Base-by-base conservation (phyloP, 2,113 vertebrate species). In the Saimiri boliviensis region DNA sequence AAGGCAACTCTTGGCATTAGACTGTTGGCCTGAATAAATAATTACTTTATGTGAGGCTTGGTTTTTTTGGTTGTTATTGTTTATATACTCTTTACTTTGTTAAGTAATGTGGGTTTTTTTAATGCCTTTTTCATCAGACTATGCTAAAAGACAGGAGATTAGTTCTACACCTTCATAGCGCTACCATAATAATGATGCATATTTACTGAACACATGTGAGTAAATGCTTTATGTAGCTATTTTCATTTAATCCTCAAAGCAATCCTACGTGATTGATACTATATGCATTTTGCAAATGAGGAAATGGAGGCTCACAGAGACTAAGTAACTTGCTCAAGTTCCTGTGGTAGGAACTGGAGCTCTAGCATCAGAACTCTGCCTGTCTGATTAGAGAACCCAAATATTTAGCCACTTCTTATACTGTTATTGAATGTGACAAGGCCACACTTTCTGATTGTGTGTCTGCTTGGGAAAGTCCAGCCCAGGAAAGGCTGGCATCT, bases 341-440 rank as follows among this genome's bases (percentile, higher is more conserved):
- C 11, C 20, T 20, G 19, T 9, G 25, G 10, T 42, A 82, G 45
- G 89, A 74, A 42, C 37, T 21, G 40, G 40, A 2, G 3, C 35
- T 79, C 23, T 3, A 20, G 74, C 27, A 10, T 10, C 3, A 10
- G 12, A 81, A 71, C 11, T 83, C 58, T 17, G 49, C 1, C 23
- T 5, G 2, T 68, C 10, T n/a, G 82, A 49, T 37, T 25, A 70
- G 17, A 37, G 14, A 71, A 19, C 8, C 19, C 47, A 3, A 0
- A 19, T 2, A 6, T 37, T 54, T 25, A 25, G 37, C 10, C 14
- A 45, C 70, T 68, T 52, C 0, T 0, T 42, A 35, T 6, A 12
- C 16, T 68, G 40, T 68, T 6, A 0, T 0, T 6, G 85, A 45
- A 30, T 56, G 52, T n/a, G 56, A 20, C 52, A 35, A 13, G n/a